A percentile compares a stretch with the other conserved stretches of the same genome.
phyloP scores from a whole-genome alignment of 2,797 vertebrate species.

The Bothrops alternatus region DNA sequence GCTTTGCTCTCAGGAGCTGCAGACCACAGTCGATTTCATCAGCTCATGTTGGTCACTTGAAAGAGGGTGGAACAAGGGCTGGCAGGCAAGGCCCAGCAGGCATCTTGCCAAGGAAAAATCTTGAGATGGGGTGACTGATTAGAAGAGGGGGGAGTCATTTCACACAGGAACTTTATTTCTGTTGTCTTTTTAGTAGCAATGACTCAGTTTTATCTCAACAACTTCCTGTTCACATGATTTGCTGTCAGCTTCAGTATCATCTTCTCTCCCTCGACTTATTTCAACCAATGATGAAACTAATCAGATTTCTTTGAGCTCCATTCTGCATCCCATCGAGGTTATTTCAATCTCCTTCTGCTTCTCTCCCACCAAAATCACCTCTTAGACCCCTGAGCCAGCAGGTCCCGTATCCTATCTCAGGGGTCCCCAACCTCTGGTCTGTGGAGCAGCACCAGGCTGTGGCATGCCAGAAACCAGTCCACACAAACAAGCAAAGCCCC shows the following conservation, averaged over 20 bases:
- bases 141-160: not conserved
- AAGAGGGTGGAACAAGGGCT: not conserved
- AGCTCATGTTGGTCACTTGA: not conserved
- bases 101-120: not conserved
- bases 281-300: not conserved
- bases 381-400: not conserved
- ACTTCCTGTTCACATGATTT: not conserved
- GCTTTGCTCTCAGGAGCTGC: not conserved
- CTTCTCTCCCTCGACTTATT: not conserved
- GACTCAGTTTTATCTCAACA: not conserved
- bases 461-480: too few species aligned
- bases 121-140: not conserved
- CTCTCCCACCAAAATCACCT: not conserved
- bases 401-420: not conserved
- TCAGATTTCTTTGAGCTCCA: not conserved
- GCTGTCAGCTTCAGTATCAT: not conserved
- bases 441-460: too few species aligned
- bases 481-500: too few species aligned
- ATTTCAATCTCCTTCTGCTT: not conserved
- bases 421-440: too few species aligned
- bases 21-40: not conserved
- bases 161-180: not conserved
- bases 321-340: not conserved
- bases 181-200: not conserved
- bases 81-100: not conserved